Conservation (phyloP, 2,888 invertebrate species). For the Hipparchia semele region DNA sequence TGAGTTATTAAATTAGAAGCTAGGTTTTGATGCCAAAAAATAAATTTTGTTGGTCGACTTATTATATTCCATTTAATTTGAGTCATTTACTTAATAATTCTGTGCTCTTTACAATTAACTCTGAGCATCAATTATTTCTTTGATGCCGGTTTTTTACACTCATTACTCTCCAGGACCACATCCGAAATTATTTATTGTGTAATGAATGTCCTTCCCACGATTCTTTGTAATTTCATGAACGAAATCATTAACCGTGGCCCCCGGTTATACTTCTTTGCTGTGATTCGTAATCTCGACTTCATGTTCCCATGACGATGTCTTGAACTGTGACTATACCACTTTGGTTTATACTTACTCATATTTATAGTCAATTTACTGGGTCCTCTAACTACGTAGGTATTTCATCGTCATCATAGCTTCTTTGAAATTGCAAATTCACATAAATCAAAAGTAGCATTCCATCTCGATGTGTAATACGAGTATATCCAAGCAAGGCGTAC, state of each 20-base stretch:
- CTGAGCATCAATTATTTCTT: conserved; percentile 12
- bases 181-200: conserved; percentile 29
- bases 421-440: conserved; percentile 36
- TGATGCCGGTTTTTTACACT: conserved; percentile 12
- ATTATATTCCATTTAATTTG: background rate
- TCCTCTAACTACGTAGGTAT: conserved; percentile 42
- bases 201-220: conserved; percentile 51
- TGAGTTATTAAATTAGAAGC: too few species aligned
- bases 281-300: conserved; percentile 59
- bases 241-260: conserved; percentile 54
- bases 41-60: too few species aligned
- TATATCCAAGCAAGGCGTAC: conserved; percentile 25
- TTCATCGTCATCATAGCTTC: conserved; percentile 32
- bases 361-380: conserved; percentile 42
- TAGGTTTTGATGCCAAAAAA: too few species aligned
- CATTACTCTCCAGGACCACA: conserved; percentile 13
- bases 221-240: conserved; percentile 48
- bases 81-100: background rate
- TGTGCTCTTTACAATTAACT: conserved; percentile 6
- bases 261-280: conserved; percentile 51
- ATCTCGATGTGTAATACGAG: conserved; percentile 33
- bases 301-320: conserved; percentile 74
- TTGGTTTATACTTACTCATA: conserved; percentile 38
- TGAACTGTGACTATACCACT: conserved; percentile 57
- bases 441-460: conserved; percentile 38